Conservation (phyloP, 2,888 invertebrate genomes). For the Brachynemurus nebulosus region DNA sequence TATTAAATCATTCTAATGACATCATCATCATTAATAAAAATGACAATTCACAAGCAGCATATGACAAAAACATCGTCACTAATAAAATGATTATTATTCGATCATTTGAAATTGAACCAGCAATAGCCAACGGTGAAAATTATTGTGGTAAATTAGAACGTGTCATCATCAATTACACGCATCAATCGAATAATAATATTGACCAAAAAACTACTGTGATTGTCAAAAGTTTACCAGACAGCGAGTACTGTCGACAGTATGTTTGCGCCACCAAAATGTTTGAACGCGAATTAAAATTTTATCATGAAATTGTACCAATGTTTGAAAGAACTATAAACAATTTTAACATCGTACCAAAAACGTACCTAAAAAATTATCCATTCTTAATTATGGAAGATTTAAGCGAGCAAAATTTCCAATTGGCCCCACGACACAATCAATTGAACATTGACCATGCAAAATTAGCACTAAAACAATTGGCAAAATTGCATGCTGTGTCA, state of each 20-base stretch:
- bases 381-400: slow-evolving; percentile 27
- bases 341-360: not conserved
- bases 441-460: slow-evolving; percentile 26
- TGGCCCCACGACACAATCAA: slow-evolving; percentile 27
- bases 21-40: no score
- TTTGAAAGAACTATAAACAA: not conserved
- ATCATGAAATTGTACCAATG: not conserved
- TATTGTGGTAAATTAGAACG: slow-evolving; percentile 4
- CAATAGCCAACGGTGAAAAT: slow-evolving; percentile 6
- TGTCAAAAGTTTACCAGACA: slow-evolving; percentile 3
- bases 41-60: no score
- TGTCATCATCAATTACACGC: not conserved
- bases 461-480: slow-evolving; percentile 25
- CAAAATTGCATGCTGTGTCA: slow-evolving; percentile 27
- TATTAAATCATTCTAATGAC: no score
- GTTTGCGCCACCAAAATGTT: slow-evolving; percentile 3
- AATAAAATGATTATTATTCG: no score
- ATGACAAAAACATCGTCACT: no score
- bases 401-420: slow-evolving; percentile 25
- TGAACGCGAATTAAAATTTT: slow-evolving; percentile 2
- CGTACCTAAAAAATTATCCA: not conserved
- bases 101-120: no score
- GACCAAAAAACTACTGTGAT: not conserved
- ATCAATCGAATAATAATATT: not conserved
- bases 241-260: slow-evolving; percentile 4